phyloP scores from a whole-genome alignment of 2,888 invertebrate species.

The Liposcelis brunnea region DNA sequence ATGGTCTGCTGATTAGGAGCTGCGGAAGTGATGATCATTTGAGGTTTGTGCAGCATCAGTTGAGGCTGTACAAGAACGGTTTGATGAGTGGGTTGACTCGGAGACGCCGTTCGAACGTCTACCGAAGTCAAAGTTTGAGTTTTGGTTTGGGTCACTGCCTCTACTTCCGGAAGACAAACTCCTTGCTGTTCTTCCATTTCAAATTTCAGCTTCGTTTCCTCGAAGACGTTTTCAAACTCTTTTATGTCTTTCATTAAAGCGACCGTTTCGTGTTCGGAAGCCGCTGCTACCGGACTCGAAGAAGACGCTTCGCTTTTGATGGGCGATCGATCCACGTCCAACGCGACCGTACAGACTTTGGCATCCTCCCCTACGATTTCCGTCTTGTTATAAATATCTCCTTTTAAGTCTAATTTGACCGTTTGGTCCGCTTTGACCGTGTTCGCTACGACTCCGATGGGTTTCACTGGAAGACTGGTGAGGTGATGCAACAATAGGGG shows the following conservation, averaged over 20 bases:
- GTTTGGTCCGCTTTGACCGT: too few relatives aligned
- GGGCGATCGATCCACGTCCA: too few relatives aligned
- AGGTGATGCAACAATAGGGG: too few relatives aligned
- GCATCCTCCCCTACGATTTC: too few relatives aligned
- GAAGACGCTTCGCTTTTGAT: too few relatives aligned
- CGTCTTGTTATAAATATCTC: too few relatives aligned
- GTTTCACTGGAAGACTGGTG: too few relatives aligned
- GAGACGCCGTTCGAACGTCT: neutral
- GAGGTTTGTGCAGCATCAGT: constrained; percentile 3
- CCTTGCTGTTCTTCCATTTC: constrained; percentile 3
- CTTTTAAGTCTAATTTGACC: too few relatives aligned
- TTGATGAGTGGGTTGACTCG: constrained; percentile 8
- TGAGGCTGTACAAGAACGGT: constrained; percentile 4
- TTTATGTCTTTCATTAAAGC: constrained; percentile 4
- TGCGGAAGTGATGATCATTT: neutral
- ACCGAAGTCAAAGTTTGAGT: neutral
- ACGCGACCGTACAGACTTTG: too few relatives aligned
- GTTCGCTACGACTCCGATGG: too few relatives aligned
- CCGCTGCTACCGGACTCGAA: neutral
- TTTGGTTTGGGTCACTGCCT: neutral
- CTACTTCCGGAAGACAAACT: neutral
- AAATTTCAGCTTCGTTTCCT: constrained; percentile 5
- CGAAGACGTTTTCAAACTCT: constrained; percentile 8
- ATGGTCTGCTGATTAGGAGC: neutral
- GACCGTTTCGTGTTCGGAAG: constrained; percentile 1